Evolutionary conservation across 2,797 vertebrate genomes (phyloP), one percentile per base, ranked within the genome.

Genomic region (Mycteria americana): DNA sequence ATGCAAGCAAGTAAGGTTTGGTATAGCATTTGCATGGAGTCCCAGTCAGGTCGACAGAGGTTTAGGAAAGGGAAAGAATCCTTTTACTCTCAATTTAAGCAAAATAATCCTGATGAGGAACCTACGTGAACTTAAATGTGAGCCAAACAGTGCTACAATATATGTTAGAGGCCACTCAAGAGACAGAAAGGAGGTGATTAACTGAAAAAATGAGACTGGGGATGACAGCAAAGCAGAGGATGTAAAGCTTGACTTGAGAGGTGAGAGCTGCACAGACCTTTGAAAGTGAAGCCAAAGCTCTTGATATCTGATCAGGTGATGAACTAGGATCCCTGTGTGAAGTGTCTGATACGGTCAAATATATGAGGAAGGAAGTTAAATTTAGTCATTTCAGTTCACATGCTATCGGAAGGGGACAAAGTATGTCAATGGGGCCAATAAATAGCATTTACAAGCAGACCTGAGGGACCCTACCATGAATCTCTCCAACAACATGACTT

Each of bases 41-140:
- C 69, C 75, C 30, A 89, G 18, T 27, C 21, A 65, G n/a, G 46
- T n/a, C 11, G 31, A 33, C 25, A 46, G 17, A 50, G 16, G 13
- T 65, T 63, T 63, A 54, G 28, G 25, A 41, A 93, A 83, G 10
- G 9, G 67, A 67, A 86, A 64, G 23, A 54, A 54, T 2, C 6
- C 13, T 72, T 69, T 62, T 27, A 68, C 10, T 62, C 19, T 13
- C 6, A 37, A 21, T 65, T 65, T 69, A 69, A 87, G 48, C 18
- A 41, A 76, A 93, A 24, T 7, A 60, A 8, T 50, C 69, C 81
- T 62, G 27, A 35, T 21, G 19, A 75, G 35, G 56, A 83, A 88
- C 10, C 10, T 15, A 31, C 0, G 0, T 60, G 51, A 57, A 56
- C 15, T 74, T 39, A 51, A 56, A 70, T 4, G 16, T 27, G 33